Base-by-base conservation (phyloP, 2,797 vertebrate genomes). In the Etheostoma nigrum region DNA sequence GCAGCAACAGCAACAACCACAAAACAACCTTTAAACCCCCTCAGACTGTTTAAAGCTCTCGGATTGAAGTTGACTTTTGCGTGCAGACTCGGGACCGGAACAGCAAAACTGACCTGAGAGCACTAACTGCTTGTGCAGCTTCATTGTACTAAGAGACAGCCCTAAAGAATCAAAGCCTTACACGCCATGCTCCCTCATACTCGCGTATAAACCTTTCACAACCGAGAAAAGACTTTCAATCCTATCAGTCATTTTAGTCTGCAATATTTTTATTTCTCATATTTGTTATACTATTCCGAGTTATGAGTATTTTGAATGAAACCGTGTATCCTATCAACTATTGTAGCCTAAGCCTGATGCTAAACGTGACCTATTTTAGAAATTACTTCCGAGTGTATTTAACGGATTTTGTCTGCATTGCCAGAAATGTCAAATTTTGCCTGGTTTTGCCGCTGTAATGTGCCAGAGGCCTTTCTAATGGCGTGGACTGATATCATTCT, bases 1-100 rank as follows among this genome's bases (percentile, higher is more conserved):
- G 82, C 90, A 84, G 91, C 74, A 85, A 30, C 76, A 81, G 58
- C 27, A 66, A 23, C 74, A 75, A 9, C 68, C 70, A 5, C 85
- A 88, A 42, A 80, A 42, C 30, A 47, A 72, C 81, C 8, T 63
- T 23, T 88, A 76, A 82, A 49, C 25, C 23, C 40, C 14, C 48
- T n/a, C 61, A 27, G 4, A 3, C 48, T 4, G 9, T 30, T 7
- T 10, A 49, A 72, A 55, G 61, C 27, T 49, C 44, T 25, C 18
- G 27, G 36, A 63, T 51, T 18, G 66, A 74, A 71, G 52, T 14
- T 53, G n/a, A 48, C 54, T 58, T 33, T 45, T 30, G 66, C 19
- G 27, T 54, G 25, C 65, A n/a, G 51, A 52, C 59, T 49, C 6
- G 30, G 52, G 47, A 67, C 21, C 52, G 65, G 51, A 68, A 23